These are phyloP conservation scores for Scaptomyza reducta DNA, from an alignment of 2,888 invertebrate species.

Conservation along the genomic window DNA sequence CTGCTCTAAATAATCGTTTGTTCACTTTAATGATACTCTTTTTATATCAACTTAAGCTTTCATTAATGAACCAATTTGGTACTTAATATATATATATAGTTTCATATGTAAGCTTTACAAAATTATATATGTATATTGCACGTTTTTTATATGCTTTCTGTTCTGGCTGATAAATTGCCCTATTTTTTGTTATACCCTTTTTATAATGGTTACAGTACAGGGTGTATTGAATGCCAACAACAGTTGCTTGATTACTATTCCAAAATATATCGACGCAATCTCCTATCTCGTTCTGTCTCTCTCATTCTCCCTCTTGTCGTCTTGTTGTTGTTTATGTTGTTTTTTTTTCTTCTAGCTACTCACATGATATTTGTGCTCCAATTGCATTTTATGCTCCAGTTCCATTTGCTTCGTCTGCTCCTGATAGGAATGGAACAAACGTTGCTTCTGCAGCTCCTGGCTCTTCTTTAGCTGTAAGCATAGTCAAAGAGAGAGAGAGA, in stretches of 20 bases:
- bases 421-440: conserved; percentile 95
- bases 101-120: no score
- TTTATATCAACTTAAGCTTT: no score
- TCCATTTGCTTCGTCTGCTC: conserved; percentile 95
- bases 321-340: conserved; percentile 1
- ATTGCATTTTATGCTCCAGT: conserved; percentile 95
- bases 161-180: neutral
- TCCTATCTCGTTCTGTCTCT: neutral
- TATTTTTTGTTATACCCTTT: neutral
- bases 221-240: conserved; percentile 14
- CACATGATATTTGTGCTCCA: conserved; percentile 95
- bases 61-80: no score
- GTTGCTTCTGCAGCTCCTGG: conserved; percentile 96
- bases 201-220: neutral
- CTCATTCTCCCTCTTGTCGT: neutral
- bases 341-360: conserved; percentile 55
- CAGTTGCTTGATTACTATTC: conserved; percentile 1
- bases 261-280: neutral
- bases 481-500: conserved; percentile 1
- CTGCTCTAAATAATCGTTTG: no score
- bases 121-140: neutral
- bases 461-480: conserved; percentile 94
- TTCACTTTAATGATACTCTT: no score
- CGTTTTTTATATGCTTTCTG: no score
- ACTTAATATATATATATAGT: no score